phyloP scores from a whole-genome alignment of 2,888 invertebrate species.

The Orchestes rusci region DNA sequence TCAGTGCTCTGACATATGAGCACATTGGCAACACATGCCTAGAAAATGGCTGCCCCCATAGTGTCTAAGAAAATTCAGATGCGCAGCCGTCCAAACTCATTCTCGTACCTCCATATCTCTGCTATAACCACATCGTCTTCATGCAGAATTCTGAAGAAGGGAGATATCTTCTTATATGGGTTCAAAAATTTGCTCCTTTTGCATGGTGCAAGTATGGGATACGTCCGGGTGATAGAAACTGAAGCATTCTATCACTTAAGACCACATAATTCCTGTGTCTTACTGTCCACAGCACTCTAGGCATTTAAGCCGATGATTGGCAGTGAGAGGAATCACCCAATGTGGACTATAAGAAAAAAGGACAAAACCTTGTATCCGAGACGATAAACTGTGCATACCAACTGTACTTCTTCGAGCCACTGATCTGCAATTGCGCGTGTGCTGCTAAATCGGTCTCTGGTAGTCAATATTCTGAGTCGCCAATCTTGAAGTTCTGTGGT shows the following conservation, averaged over 20 bases:
- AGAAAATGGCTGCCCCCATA: too few species aligned
- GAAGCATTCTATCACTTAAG: slow-evolving; percentile 10
- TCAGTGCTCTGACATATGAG: too few species aligned
- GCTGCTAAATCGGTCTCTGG: neutral
- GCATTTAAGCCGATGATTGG: slow-evolving; percentile 4
- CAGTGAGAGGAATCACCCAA: too few species aligned
- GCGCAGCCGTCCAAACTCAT: too few species aligned
- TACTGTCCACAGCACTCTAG: slow-evolving; percentile 2
- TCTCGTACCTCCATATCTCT: too few species aligned
- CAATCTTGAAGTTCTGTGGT: neutral
- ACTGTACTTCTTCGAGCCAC: neutral
- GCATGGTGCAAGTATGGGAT: too few species aligned
- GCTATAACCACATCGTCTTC: slow-evolving; percentile 4
- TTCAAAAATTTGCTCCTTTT: too few species aligned
- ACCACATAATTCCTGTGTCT: slow-evolving; percentile 7
- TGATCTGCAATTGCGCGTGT: neutral
- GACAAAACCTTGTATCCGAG: neutral
- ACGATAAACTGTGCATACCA: neutral
- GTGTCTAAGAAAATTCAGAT: too few species aligned
- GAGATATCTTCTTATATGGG: too few species aligned
- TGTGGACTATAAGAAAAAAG: neutral
- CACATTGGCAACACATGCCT: too few species aligned
- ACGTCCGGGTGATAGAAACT: too few species aligned
- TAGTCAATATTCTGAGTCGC: slow-evolving; percentile 1
- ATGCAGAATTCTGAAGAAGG: neutral